Conservation (phyloP, 2,113 vertebrate species). For the Nicator chloris region DNA sequence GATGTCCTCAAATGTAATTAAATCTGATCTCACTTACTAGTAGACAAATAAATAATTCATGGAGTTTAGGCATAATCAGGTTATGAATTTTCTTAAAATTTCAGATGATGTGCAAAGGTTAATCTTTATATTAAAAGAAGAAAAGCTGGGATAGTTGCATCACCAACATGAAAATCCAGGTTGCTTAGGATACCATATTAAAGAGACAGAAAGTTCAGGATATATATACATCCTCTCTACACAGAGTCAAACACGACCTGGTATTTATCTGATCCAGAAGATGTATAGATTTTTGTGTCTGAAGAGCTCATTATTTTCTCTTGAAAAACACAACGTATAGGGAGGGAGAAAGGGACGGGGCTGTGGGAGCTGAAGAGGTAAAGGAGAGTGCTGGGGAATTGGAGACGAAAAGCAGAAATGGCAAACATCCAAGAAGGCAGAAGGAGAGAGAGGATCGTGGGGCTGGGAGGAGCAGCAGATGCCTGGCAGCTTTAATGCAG, state of each 20-base stretch:
- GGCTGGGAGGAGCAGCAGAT: not conserved
- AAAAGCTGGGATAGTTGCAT: not conserved
- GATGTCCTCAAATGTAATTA: conserved; percentile 62
- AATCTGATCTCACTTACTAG: conserved; percentile 55
- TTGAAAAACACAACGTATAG: not conserved
- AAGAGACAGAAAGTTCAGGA: not conserved
- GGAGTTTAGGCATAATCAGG: conserved; percentile 49
- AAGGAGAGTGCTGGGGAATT: not conserved
- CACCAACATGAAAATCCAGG: not conserved
- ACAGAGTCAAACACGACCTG: not conserved
- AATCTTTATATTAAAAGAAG: conserved; percentile 33
- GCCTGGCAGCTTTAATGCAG: not conserved
- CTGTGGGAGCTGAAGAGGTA: not conserved
- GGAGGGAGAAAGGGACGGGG: not conserved
- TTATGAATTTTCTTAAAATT: conserved; percentile 54
- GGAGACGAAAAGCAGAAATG: not conserved
- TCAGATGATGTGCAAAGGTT: conserved; percentile 58
- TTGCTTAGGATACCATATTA: conserved; percentile 18
- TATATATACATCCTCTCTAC: not conserved
- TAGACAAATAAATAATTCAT: conserved; percentile 68
- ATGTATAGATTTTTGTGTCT: not conserved
- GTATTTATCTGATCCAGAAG: not conserved
- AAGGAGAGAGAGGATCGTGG: not conserved
- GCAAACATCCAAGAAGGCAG: not conserved
- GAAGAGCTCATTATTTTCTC: not conserved